These are phyloP conservation scores for Balaenoptera acutorostrata DNA, from an alignment of 2,113 vertebrate species.

Conservation along the genomic window DNA sequence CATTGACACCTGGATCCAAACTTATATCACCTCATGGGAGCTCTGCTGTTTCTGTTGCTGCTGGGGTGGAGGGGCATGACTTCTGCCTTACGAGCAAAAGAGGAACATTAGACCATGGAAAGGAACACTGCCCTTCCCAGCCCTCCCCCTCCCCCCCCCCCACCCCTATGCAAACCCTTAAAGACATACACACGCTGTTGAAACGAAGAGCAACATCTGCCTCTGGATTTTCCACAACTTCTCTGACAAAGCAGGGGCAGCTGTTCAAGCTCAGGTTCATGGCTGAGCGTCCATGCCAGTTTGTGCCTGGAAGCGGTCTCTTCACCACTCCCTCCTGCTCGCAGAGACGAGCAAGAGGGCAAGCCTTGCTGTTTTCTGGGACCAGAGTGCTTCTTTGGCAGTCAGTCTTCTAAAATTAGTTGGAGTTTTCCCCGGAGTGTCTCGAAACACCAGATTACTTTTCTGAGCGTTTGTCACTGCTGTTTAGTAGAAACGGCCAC, in stretches of 20 bases:
- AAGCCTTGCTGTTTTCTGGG: not conserved
- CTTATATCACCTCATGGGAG: not conserved
- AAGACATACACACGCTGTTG: not conserved
- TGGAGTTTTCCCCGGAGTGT: constrained; percentile 10
- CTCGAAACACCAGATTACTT: constrained; percentile 53
- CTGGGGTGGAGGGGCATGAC: not conserved
- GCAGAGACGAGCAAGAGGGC: not conserved
- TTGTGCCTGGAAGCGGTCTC: not conserved
- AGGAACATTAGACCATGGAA: not conserved
- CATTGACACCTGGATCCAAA: not conserved
- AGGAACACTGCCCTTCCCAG: not conserved
- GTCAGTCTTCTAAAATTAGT: constrained; percentile 26
- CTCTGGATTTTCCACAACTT: not conserved
- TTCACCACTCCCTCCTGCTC: not conserved
- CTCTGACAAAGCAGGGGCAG: not conserved
- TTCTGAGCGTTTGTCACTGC: not conserved
- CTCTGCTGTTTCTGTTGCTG: not conserved
- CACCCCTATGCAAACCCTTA: not conserved
- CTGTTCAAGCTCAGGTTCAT: not conserved
- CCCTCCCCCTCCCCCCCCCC: not conserved
- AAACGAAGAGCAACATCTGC: constrained; percentile 35
- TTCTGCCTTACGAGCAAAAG: not conserved
- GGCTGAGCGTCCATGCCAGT: not conserved
- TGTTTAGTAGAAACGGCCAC: constrained; percentile 28
- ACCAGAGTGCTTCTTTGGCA: not conserved